Percentiles rank a stretch among this genome's conserved stretches.
These are phyloP conservation scores for Drosophila asahinai DNA, from an alignment of 1,140 invertebrate species.

Conservation along the genomic window DNA sequence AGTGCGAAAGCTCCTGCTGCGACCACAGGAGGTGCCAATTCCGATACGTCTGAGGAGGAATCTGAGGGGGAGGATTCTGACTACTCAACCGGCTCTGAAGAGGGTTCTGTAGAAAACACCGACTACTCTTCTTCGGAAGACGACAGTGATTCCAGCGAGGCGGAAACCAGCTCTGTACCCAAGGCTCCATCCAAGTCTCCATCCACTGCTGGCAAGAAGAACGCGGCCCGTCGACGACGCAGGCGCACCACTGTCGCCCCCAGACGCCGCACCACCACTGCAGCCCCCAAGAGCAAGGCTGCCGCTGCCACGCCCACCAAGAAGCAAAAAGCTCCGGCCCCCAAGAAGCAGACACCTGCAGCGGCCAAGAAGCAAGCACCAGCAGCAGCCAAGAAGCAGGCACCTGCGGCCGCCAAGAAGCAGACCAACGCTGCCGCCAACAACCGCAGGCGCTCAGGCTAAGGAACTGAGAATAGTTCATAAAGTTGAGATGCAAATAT, in stretches of 20 bases:
- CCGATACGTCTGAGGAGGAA: neutral
- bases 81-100: no score
- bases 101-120: neutral
- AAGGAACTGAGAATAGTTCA: neutral
- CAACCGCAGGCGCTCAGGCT: slow-evolving; percentile 30
- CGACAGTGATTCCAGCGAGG: neutral
- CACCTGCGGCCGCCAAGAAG: neutral
- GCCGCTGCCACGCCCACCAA: slow-evolving; percentile 13
- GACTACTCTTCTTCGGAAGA: neutral
- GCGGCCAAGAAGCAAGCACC: slow-evolving; percentile 9
- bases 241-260: slow-evolving; percentile 14
- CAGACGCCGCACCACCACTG: slow-evolving; percentile 3
- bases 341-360: slow-evolving; percentile 9
- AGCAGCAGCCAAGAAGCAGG: neutral
- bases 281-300: slow-evolving; percentile 5
- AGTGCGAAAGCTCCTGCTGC: neutral
- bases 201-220: neutral
- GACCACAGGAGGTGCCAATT: neutral
- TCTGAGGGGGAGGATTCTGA: no score
- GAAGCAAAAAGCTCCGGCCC: slow-evolving; percentile 1
- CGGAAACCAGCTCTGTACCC: neutral
- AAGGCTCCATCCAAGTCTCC: neutral
- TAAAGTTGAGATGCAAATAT: neutral
- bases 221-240: slow-evolving; percentile 5
- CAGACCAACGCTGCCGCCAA: slow-evolving; percentile 12